Evolutionary conservation across 2,888 invertebrate genomes (phyloP).

Genomic region (Trichacis sp.): DNA sequence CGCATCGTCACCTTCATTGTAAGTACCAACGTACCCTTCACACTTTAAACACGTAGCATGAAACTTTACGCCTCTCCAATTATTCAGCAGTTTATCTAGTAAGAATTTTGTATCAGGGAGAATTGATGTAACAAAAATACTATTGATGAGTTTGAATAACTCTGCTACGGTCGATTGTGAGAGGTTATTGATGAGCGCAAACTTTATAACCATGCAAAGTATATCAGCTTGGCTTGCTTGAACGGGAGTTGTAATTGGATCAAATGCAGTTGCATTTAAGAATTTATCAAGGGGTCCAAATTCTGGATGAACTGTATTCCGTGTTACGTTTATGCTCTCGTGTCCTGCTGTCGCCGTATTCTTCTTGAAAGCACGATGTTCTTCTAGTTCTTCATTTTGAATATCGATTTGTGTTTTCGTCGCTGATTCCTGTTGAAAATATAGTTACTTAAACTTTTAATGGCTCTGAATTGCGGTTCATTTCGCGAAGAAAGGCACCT

Average conservation of each 20-base stretch:
- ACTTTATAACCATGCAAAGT: constrained; percentile 22
- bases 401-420: too few relatives aligned
- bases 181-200: constrained; percentile 2
- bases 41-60: constrained; percentile 15
- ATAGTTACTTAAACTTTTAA: too few relatives aligned
- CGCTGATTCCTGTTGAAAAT: too few relatives aligned
- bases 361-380: too few relatives aligned
- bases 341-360: too few relatives aligned
- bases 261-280: too few relatives aligned
- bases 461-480: too few relatives aligned
- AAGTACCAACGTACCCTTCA: constrained; percentile 8
- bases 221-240: constrained; percentile 2
- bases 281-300: too few relatives aligned
- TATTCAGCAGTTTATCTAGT: constrained; percentile 14
- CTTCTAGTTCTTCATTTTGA: too few relatives aligned
- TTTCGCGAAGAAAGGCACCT: too few relatives aligned
- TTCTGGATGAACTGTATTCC: too few relatives aligned
- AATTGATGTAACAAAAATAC: constrained; percentile 15
- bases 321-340: too few relatives aligned
- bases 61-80: constrained; percentile 8
- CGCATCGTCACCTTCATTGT: not conserved
- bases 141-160: constrained; percentile 26
- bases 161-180: constrained; percentile 16
- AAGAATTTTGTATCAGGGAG: constrained; percentile 22
- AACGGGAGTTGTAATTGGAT: not conserved